Evolutionary conservation across 2,888 invertebrate species (phyloP), one percentile per base, ranked within the genome.

Genomic region (Congeria kusceri): DNA sequence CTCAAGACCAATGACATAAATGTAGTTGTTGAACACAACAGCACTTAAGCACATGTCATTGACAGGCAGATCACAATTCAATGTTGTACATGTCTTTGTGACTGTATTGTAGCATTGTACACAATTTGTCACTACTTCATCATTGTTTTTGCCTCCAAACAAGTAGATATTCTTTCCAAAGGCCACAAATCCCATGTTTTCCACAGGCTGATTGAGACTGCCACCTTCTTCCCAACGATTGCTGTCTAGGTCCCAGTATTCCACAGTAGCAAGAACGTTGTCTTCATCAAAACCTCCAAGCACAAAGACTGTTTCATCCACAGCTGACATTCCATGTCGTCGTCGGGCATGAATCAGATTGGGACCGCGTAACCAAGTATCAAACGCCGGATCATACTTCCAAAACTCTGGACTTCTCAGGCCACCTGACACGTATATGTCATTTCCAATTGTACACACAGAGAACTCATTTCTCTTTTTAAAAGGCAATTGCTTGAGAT

Each of bases 201-300:
- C 91, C n/a, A 91, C 90, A 11, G 90, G 88, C 23, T 86, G 86
- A 56, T 83, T 81, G n/a, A 91, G 83, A 47, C 67, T 76, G 11
- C 88, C 89, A 23, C 84, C 86, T 11, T 88, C 86, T 47, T 86
- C 86, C 91, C 91, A 91, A 32, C 86, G 84, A 72, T 89, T 89
- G 0, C 83, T 80, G 28, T 88, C 87, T 13, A 81, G 77, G 46
- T 88, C 87, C 90, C 91, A 91, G 73, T 83, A 88, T 75, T 91
- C 91, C 20, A 91, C 87, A 3, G 90, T 88, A 28, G 85, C 84
- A 53, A 91, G 77, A 0, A 91, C 91, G 69, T 84, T 84, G 46
- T 90, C 90, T 73, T 91, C 91, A 75, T 91, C 90, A 83, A 90
- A 91, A 3, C 91, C 91, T 25, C 91, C 91, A 3, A 91, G 79